Evolutionary conservation across 2,797 vertebrate species (phyloP), one percentile per base, ranked within the genome.

Genomic region (Picus viridis): DNA sequence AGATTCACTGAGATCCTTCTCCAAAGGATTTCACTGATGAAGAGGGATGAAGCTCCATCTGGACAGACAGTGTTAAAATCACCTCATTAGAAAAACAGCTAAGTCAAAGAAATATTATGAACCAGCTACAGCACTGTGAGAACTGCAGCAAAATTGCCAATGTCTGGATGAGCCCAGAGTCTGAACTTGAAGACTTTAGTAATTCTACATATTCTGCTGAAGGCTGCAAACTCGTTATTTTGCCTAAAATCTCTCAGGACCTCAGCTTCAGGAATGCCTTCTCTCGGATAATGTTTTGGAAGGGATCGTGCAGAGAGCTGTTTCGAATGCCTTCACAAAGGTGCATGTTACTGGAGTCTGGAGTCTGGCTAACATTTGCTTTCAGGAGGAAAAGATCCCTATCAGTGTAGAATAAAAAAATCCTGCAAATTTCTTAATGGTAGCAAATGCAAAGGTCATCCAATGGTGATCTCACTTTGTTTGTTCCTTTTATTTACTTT

Each of bases 171-270:
- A 94, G 15, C 7, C 6, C 36, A 16, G 43, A 62, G 14, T 51
- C 23, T 86, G n/a, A 3, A 75, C 65, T 12, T 62, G 51, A 76
- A 86, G 30, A 57, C 22, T 17, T 79, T 43, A 53, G 64, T 71
- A 84, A 68, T 3, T 1, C 2, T 36, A 17, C 0, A 0, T 57
- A 10, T 49, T 85, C 51, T 77, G 15, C 8, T 1, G 3, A 87
- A 72, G 6, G 16, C 17, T 72, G 13, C 2, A 5, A 80, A 16
- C 32, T 26, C 12, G 9, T 20, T 63, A 3, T 49, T 86, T 32
- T 78, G 29, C 49, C 34, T 67, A 54, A 91, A 93, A 81, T 54
- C 14, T 89, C 49, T 49, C 1, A 3, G 19, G 23, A 67, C 6
- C 86, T 86, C 51, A 77, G 30, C 47, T 47, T 86, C 9, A 16